A percentile compares a stretch with the other conserved stretches of the same genome.
Conservation (phyloP, 2,888 invertebrate genomes). For the Microctonus aethiopoides region DNA sequence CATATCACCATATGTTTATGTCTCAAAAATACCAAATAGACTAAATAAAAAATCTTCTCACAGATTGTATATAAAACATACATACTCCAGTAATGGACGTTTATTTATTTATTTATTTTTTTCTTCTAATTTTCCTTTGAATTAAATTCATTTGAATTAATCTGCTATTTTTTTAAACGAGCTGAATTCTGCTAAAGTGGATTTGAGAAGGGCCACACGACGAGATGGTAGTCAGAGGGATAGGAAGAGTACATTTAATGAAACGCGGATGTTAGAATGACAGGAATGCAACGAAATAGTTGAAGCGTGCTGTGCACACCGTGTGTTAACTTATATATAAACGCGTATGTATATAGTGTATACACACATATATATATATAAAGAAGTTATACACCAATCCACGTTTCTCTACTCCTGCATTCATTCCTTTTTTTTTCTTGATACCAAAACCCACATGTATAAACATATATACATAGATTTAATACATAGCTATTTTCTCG, state of each 20-base stretch:
- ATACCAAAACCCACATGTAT: slow-evolving; percentile 14
- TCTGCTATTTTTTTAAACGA: slow-evolving; percentile 6
- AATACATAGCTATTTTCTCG: neutral
- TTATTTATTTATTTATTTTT: too few relatives aligned
- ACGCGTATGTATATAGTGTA: slow-evolving; percentile 18
- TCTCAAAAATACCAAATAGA: neutral
- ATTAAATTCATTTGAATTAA: slow-evolving; percentile 8
- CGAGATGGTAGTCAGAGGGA: slow-evolving; percentile 23
- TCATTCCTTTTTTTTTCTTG: slow-evolving; percentile 4
- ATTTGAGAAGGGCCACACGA: slow-evolving; percentile 15
- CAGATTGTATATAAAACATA: too few relatives aligned
- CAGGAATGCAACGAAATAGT: slow-evolving; percentile 62
- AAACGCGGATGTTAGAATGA: slow-evolving; percentile 62
- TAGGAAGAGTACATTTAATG: slow-evolving; percentile 60
- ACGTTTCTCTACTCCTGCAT: slow-evolving; percentile 10
- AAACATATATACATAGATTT: neutral
- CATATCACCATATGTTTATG: neutral
- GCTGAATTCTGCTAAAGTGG: neutral
- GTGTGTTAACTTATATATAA: slow-evolving; percentile 18
- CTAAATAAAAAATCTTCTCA: neutral
- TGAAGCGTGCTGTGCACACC: slow-evolving; percentile 49
- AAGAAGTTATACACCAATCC: neutral
- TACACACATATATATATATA: slow-evolving; percentile 20
- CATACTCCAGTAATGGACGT: too few relatives aligned
- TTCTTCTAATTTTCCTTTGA: too few relatives aligned